A percentile compares a stretch with the other conserved stretches of the same genome.
phyloP scores from a whole-genome alignment of 2,797 vertebrate species.

The Myotis findleyi region DNA sequence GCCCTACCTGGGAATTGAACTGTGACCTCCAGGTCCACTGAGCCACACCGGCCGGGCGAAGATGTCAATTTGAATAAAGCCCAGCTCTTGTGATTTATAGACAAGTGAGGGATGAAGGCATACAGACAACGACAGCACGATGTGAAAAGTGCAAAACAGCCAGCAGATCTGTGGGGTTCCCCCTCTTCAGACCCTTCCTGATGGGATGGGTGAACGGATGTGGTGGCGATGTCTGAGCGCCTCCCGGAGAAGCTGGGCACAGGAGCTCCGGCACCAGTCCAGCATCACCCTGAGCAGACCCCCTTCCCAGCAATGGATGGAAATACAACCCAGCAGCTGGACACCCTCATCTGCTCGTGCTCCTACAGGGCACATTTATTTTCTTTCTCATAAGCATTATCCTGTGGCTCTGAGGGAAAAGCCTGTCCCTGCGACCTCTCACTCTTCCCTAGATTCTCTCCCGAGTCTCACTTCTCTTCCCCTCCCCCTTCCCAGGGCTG shows the following conservation, averaged over 20 bases:
- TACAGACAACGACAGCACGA: background rate
- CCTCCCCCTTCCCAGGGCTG: no score
- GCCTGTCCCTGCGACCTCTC: background rate
- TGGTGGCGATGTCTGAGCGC: background rate
- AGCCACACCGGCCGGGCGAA: no score
- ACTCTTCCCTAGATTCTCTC: background rate
- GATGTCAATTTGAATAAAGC: background rate
- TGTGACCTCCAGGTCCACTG: no score
- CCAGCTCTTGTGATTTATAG: background rate
- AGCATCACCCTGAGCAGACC: background rate
- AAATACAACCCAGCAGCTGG: background rate
- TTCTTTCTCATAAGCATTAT: background rate
- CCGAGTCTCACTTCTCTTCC: background rate
- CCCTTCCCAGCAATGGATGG: background rate
- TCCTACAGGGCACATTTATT: background rate
- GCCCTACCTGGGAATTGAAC: no score
- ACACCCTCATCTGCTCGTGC: background rate
- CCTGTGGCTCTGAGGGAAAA: background rate
- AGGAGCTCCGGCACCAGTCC: background rate
- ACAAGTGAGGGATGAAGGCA: background rate
- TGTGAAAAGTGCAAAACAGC: background rate
- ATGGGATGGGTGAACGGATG: background rate
- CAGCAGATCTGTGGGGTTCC: background rate
- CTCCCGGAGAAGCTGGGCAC: background rate
- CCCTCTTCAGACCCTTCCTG: background rate